Evolutionary conservation across 1,140 invertebrate species (phyloP).

Genomic region (Leptonema lineaticorne): DNA sequence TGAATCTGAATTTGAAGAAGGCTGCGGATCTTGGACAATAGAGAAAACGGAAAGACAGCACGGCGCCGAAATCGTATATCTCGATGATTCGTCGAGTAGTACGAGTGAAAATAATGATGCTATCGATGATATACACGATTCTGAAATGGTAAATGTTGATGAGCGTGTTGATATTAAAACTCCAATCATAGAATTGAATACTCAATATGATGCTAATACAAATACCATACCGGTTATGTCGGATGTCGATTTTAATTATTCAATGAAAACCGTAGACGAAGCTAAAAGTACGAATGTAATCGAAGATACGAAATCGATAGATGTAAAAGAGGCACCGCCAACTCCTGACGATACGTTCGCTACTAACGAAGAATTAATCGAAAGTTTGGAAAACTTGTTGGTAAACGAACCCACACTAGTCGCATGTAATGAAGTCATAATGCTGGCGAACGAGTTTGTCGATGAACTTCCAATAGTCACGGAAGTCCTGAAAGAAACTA

Average conservation of each 20-base stretch:
- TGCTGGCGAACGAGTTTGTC: conserved; percentile 37
- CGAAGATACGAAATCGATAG: neutral
- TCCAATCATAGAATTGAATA: conserved; percentile 53
- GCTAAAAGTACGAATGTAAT: neutral
- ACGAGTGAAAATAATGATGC: conserved; percentile 51
- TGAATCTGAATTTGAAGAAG: conserved; percentile 53
- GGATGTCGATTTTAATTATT: neutral
- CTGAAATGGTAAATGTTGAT: conserved; percentile 44
- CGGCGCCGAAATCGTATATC: conserved; percentile 54
- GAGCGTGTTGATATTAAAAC: conserved; percentile 52
- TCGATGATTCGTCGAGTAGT: conserved; percentile 55
- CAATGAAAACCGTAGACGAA: neutral
- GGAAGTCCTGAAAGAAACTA: conserved; percentile 28
- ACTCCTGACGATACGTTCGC: conserved; percentile 14
- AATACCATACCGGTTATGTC: conserved; percentile 1
- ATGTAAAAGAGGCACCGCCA: neutral
- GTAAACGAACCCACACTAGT: conserved; percentile 22
- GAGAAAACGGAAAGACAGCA: conserved; percentile 51
- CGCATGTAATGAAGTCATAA: conserved; percentile 40
- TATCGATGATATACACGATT: conserved; percentile 44
- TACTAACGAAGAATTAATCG: conserved; percentile 33
- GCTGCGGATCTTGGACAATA: conserved; percentile 51
- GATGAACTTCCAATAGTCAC: conserved; percentile 36
- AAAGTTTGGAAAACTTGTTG: conserved; percentile 35
- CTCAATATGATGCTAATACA: conserved; percentile 19